Base-by-base conservation (phyloP, 2,797 vertebrate genomes). In the Dryobates pubescens region DNA sequence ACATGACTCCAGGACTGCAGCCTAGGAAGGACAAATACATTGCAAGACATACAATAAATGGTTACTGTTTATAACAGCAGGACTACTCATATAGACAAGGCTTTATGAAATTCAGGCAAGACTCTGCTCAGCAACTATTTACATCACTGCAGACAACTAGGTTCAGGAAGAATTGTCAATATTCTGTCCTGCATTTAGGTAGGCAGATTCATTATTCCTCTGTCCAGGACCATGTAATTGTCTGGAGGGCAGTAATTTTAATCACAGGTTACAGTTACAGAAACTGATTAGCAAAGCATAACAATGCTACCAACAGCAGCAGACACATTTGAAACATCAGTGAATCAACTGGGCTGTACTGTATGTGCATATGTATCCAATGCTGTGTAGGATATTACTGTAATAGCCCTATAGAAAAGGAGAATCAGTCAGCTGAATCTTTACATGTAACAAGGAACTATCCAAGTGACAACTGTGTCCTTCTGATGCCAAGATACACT, bases 21-120 rank as follows among this genome's bases (percentile, higher is more conserved):
- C 70, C 49, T 80, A 89, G 88, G 86, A 94, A 94, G 86, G 87
- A 54, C 67, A 90, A 92, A 89, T 90, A 78, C 70, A 71, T 32
- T 43, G 75, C 7, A 13, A 83, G 76, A 47, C 45, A 24, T 82
- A 86, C 57, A 86, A 75, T 91, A 59, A 94, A 73, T 0, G 3
- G 34, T 83, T 67, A 27, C 73, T 78, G 70, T 88, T 94, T 88
- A 43, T 78, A 93, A 67, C 45, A 82, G 45, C 7, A 4, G 79
- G 54, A 38, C 79, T 68, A 58, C 76, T 90, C 92, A 67, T 34
- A 15, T 87, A 89, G 15, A 81, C 68, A 91, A 89, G 54, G 73
- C 84, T 85, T 62, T 18, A 68, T 61, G 82, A 53, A 92, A 89
- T 75, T 94, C 80, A 86, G 92, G 94, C 92, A 91, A 90, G 76